Evolutionary conservation across 92 coral and sea anemone species (phyloP), one percentile per base, ranked within the genome.

Genomic region (Umimayanthus chanpuru): DNA sequence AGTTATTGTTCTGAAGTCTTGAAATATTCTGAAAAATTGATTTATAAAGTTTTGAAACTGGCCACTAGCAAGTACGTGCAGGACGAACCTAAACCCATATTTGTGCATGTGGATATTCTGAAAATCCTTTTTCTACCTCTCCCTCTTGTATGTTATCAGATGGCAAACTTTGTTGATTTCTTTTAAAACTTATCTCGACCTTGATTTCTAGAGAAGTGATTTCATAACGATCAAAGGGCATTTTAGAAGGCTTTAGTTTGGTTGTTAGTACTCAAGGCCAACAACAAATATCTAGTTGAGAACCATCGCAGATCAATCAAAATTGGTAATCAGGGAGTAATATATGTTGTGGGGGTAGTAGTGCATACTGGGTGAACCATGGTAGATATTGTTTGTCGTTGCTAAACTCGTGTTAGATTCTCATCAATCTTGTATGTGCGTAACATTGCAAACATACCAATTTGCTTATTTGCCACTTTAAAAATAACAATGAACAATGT

Each of bases 371-470:
- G 55, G 41, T 32, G 41, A 55, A 16, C 11, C 72, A 16, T 53
- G 4, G 9, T 80, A 55, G 72, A 80, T 56, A 25, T n/a, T 56
- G 66, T 56, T 32, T 56, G 66, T 50, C 14, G 28, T 39, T 18
- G 64, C 21, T 18, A 23, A 55, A 44, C 30, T 53, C 30, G 25
- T 29, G 29, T 6, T 55, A 10, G 84, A 78, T 80, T 55, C 66
- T n/a, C 30, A 50, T 36, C 36, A 53, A 30, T 79, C 39, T 29
- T 78, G 67, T 50, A 40, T 77, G 81, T 50, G 82, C 70, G 14
- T 50, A 79, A 20, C 16, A 79, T 50, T 56, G 84, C 32, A 80
- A 72, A 56, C 84, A 56, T 79, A 26, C 29, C 64, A 16, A 28
- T 80, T 80, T 80, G 70, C 71, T 50, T 55, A 30, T 3, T 55